These are phyloP conservation scores for Ceratosolen solmsi DNA, from an alignment of 1,140 invertebrate species.

Conservation along the genomic window DNA sequence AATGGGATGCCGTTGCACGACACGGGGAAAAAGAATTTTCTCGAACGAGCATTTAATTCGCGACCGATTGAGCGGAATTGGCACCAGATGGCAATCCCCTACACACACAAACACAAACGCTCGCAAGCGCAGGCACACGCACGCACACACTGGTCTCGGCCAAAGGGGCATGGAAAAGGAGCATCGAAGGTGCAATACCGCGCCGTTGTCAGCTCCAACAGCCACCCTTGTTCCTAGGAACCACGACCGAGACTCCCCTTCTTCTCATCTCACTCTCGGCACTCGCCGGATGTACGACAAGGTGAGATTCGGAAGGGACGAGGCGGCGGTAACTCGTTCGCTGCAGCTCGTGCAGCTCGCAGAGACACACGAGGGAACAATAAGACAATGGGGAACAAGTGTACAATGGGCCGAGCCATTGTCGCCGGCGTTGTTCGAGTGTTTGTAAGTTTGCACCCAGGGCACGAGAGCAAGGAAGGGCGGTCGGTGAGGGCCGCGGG, in stretches of 20 bases:
- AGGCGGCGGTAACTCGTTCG: slow-evolving; percentile 43
- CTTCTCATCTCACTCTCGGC: background rate
- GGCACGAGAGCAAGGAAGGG: too few species aligned
- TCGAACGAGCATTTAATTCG: slow-evolving; percentile 20
- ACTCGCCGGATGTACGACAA: slow-evolving; percentile 19
- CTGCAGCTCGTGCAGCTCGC: slow-evolving; percentile 16
- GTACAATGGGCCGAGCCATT: slow-evolving; percentile 56
- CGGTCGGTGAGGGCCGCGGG: too few species aligned
- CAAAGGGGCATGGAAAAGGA: too few species aligned
- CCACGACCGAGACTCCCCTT: background rate
- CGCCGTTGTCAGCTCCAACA: too few species aligned
- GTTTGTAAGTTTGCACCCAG: too few species aligned
- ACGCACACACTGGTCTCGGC: too few species aligned
- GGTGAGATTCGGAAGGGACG: background rate
- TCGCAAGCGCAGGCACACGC: too few species aligned
- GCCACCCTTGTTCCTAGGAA: too few species aligned
- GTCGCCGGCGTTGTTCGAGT: too few species aligned
- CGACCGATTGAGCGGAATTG: background rate
- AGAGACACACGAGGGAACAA: slow-evolving; percentile 53
- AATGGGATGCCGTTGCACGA: too few species aligned
- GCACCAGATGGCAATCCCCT: background rate
- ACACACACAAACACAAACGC: too few species aligned
- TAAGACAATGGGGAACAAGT: slow-evolving; percentile 62
- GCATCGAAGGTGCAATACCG: too few species aligned
- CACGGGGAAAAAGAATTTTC: background rate